These are phyloP conservation scores for Coleophora deauratella DNA, from an alignment of 2,888 invertebrate genomes.

Conservation along the genomic window DNA sequence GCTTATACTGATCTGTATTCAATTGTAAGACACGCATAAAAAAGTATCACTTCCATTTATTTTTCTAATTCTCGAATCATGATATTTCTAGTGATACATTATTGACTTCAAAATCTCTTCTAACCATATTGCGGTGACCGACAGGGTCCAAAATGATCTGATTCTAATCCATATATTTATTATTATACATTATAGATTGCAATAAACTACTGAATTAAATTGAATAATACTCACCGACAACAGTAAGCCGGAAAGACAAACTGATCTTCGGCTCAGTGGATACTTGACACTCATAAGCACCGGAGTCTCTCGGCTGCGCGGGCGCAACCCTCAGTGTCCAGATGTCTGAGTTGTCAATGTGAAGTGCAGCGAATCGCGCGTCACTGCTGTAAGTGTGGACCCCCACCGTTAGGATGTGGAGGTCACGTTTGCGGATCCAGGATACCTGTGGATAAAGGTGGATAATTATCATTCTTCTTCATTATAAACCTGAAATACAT, in stretches of 20 bases:
- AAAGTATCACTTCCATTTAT: too few species aligned
- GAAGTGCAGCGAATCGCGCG: conserved; percentile 78
- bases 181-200: too few species aligned
- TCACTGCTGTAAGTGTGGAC: conserved; percentile 80
- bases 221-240: conserved; percentile 78
- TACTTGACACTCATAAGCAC: conserved; percentile 94
- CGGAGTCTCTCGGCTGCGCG: conserved; percentile 84
- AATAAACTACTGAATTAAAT: too few species aligned
- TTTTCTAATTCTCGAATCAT: too few species aligned
- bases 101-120: too few species aligned
- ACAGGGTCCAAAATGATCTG: too few species aligned
- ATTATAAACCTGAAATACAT: too few species aligned
- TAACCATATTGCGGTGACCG: too few species aligned
- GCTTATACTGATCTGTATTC: too few species aligned
- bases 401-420: conserved; percentile 81
- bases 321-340: conserved; percentile 76
- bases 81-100: too few species aligned
- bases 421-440: conserved; percentile 90
- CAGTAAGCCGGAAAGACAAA: conserved; percentile 80
- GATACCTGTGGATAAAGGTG: conserved; percentile 77
- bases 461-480: conserved; percentile 3
- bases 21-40: too few species aligned
- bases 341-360: conserved; percentile 77
- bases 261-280: conserved; percentile 95
- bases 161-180: too few species aligned